phyloP scores from a whole-genome alignment of 1,140 invertebrate species.

The Holotrichia oblita region DNA sequence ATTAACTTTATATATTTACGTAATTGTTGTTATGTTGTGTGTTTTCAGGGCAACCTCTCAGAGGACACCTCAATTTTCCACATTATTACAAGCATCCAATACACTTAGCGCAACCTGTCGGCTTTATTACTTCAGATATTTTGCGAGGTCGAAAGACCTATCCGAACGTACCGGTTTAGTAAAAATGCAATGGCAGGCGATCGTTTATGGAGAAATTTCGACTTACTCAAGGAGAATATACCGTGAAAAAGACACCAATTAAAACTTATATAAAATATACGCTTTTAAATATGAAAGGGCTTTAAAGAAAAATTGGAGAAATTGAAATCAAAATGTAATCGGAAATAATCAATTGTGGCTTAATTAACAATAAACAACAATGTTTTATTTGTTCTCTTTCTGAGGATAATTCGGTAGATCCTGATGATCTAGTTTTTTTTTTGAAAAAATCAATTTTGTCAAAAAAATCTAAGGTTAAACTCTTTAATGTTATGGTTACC shows the following conservation, averaged over 20 bases:
- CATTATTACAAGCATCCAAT: conserved; percentile 50
- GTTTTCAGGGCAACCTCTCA: conserved; percentile 48
- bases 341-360: no score
- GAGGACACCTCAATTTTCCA: conserved; percentile 51
- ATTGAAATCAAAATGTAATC: no score
- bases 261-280: background rate
- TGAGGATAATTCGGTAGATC: no score
- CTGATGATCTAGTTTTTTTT: no score
- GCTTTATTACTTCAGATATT: conserved; percentile 46
- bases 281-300: no score
- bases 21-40: conserved; percentile 23
- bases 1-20: background rate
- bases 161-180: conserved; percentile 25
- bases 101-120: conserved; percentile 48
- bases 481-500: no score
- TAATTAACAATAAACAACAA: no score
- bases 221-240: conserved; percentile 6
- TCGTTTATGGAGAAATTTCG: background rate
- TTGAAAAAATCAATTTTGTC: no score
- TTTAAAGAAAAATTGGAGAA: background rate
- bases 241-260: background rate
- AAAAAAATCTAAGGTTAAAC: no score
- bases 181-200: background rate
- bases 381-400: no score
- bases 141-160: conserved; percentile 13